Evolutionary conservation across 2,113 vertebrate species (phyloP), one percentile per base, ranked within the genome.

Genomic region (Excalfactoria chinensis): DNA sequence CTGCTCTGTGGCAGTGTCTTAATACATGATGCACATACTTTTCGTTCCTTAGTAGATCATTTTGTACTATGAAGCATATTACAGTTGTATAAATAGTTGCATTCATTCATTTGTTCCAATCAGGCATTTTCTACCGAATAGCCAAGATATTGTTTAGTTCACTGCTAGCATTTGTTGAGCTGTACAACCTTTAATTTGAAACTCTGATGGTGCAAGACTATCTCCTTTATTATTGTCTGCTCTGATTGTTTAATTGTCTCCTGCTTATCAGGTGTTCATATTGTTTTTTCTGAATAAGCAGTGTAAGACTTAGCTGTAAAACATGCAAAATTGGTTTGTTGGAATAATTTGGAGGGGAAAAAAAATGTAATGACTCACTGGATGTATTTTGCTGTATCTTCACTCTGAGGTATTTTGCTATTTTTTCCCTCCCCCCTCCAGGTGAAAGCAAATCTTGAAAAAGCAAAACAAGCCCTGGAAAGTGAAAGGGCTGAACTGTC

Each of bases 361-460:
- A 37, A 70, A 58, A 48, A 23, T 19, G 6, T 13, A 59, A 59
- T 20, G 40, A 43, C 34, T 63, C 34, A 4, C 8, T 51, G n/a
- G 23, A 60, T 60, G 30, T 10, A 62, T 81, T 40, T 16, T 73
- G 28, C 37, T 41, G 4, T 69, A 26, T 60, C 13, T 89, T 15
- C 86, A 84, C 2, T 8, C 59, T 88, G 30, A 88, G 4, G 7
- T n/a, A 8, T 49, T 90, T 70, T 78, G 7, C 4, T 14, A 8
- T 49, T 40, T n/a, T 67, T 75, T 64, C n/a, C 14, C 19, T 23
- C 4, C 37, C 37, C 22, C 63, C 46, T 41, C 60, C 88, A 99
- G 99, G 98, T 99, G 92, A 99, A 99, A 98, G 98, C 97, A 62
- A 99, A 99, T 28, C 98, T 99, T 85, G 99, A 99, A 88, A 99